Percentiles rank a stretch among this genome's conserved stretches.
phyloP scores from a whole-genome alignment of 30 jellyfish, hydroid and myxozoan genomes.

The Nemopilema nomurai region DNA sequence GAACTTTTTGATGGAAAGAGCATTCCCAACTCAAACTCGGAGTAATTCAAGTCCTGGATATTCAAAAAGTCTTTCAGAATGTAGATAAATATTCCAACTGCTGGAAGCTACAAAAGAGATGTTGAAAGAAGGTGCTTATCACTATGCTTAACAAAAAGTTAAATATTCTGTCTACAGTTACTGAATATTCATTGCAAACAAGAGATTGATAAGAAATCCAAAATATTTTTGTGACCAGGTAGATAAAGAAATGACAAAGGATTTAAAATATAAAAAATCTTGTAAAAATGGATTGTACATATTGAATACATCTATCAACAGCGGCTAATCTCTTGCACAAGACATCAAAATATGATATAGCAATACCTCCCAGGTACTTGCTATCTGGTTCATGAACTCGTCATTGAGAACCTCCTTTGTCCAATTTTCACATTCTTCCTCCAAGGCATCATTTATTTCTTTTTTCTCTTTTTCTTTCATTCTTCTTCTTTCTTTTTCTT shows the following conservation, averaged over 20 bases:
- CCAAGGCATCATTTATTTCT: slow-evolving; percentile 48
- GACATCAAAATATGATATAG: not conserved
- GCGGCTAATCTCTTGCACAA: not conserved
- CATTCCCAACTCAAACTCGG: slow-evolving; percentile 91
- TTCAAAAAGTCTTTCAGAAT: slow-evolving; percentile 70
- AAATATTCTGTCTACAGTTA: no score
- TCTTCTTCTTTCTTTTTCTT: slow-evolving; percentile 67
- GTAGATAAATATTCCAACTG: slow-evolving; percentile 82
- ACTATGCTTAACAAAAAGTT: not conserved
- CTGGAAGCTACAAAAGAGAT: slow-evolving; percentile 66
- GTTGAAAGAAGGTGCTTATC: not conserved
- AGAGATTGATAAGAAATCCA: no score
- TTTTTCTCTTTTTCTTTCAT: slow-evolving; percentile 76
- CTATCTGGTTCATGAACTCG: slow-evolving; percentile 45
- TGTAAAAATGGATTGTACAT: not conserved
- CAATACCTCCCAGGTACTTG: slow-evolving; percentile 86
- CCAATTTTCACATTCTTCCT: slow-evolving; percentile 67
- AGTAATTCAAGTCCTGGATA: slow-evolving; percentile 73
- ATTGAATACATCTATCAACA: not conserved
- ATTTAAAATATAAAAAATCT: not conserved
- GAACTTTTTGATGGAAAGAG: slow-evolving; percentile 76
- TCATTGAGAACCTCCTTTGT: slow-evolving; percentile 63
- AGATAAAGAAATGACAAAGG: not conserved
- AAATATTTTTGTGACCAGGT: not conserved
- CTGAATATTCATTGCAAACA: no score